These are phyloP conservation scores for Ormyrus rosae DNA, from an alignment of 2,888 invertebrate species.

Conservation along the genomic window DNA sequence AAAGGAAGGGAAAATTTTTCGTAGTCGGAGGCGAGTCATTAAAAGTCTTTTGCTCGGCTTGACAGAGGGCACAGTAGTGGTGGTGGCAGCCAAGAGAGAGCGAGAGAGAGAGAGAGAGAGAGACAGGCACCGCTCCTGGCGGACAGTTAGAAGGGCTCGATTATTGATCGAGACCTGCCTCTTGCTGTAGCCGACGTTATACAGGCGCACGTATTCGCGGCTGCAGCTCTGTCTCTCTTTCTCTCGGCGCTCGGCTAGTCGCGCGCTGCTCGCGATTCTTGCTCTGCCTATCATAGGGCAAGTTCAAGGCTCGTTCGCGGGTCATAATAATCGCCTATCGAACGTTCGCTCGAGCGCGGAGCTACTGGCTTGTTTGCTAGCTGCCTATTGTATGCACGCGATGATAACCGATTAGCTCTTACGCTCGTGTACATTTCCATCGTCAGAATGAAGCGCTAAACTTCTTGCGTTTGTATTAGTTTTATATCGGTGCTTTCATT, in stretches of 20 bases:
- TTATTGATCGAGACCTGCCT: constrained; percentile 65
- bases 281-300: constrained; percentile 70
- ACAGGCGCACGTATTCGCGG: constrained; percentile 52
- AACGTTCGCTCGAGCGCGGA: constrained; percentile 58
- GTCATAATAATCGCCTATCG: constrained; percentile 73
- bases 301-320: constrained; percentile 74
- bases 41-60: constrained; percentile 57
- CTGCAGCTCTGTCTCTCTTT: constrained; percentile 54
- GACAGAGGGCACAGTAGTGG: constrained; percentile 31
- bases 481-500: too few relatives aligned
- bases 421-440: constrained; percentile 20
- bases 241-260: constrained; percentile 46
- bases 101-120: constrained; percentile 13
- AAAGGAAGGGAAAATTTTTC: constrained; percentile 32
- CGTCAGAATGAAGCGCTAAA: neutral
- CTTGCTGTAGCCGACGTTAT: constrained; percentile 57
- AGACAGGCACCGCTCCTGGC: constrained; percentile 53
- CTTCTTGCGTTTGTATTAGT: too few relatives aligned
- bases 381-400: constrained; percentile 2
- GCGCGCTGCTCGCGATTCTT: constrained; percentile 24
- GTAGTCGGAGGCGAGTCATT: constrained; percentile 49
- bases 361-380: constrained; percentile 64
- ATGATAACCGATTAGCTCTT: constrained; percentile 18
- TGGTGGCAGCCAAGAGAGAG: constrained; percentile 20
- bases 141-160: constrained; percentile 63